Conservation (phyloP, 2,113 vertebrate genomes). For the Aptenodytes patagonicus region DNA sequence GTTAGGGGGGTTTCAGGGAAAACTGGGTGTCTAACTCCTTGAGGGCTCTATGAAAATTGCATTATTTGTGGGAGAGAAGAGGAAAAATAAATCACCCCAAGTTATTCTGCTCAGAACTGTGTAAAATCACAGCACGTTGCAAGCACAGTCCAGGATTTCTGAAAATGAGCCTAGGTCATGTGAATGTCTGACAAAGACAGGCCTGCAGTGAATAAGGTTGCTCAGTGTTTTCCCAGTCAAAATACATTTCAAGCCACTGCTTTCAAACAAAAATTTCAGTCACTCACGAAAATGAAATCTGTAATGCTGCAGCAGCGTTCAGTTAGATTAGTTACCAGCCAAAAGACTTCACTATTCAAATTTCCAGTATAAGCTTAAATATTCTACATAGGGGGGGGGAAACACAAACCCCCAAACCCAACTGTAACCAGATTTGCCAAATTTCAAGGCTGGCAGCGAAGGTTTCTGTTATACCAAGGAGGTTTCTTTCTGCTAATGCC, state of each 20-base stretch:
- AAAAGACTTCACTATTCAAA: background rate
- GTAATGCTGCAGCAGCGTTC: background rate
- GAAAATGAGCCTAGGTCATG: background rate
- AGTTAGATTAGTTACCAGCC: background rate
- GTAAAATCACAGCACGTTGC: background rate
- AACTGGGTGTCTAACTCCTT: background rate
- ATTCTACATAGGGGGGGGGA: fast-evolving
- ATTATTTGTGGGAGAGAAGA: background rate
- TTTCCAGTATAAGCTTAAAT: background rate
- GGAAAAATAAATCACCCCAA: background rate
- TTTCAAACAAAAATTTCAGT: background rate
- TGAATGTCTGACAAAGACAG: background rate
- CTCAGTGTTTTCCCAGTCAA: background rate
- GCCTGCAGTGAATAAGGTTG: background rate
- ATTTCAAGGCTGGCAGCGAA: background rate
- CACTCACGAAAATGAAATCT: background rate
- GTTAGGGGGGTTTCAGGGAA: background rate
- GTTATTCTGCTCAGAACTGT: background rate
- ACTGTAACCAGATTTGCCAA: background rate
- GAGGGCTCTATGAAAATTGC: background rate
- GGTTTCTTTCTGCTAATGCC: background rate
- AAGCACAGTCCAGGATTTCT: background rate
- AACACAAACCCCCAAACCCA: fast-evolving
- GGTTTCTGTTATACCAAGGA: background rate
- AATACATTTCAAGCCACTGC: background rate